Evolutionary conservation across 2,113 vertebrate genomes (phyloP).

Genomic region (Leiothrix lutea): DNA sequence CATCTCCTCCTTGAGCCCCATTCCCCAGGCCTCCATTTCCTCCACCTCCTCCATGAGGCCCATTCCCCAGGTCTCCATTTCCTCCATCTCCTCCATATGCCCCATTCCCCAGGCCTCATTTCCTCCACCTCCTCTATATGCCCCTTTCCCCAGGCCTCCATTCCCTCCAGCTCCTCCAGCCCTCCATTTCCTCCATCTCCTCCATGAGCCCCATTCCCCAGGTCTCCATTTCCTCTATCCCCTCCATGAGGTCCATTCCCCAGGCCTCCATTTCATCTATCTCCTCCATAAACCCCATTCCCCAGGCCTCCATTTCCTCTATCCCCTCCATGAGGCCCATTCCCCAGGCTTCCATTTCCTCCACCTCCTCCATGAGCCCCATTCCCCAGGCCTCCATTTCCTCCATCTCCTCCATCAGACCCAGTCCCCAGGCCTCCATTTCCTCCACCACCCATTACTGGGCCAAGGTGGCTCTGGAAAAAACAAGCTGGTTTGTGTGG

Average conservation of each 20-base stretch:
- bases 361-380: no score
- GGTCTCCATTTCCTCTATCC: no score
- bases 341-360: no score
- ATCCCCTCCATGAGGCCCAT: no score
- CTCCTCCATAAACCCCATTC: no score
- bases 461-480: accelerated
- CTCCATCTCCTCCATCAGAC: not conserved
- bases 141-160: not conserved
- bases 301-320: no score
- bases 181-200: not conserved
- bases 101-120: not conserved
- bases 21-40: not conserved
- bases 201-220: not conserved
- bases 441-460: not conserved
- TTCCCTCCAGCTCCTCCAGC: not conserved
- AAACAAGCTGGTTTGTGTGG: accelerated
- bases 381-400: no score
- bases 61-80: no score
- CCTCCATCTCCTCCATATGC: no score
- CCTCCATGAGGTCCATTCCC: no score
- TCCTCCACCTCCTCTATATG: not conserved
- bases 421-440: not conserved
- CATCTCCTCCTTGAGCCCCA: not conserved
- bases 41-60: not conserved
- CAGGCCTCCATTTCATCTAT: no score